Conservation (phyloP, 2,888 invertebrate genomes). For the Eumacrocentrus americanus region DNA sequence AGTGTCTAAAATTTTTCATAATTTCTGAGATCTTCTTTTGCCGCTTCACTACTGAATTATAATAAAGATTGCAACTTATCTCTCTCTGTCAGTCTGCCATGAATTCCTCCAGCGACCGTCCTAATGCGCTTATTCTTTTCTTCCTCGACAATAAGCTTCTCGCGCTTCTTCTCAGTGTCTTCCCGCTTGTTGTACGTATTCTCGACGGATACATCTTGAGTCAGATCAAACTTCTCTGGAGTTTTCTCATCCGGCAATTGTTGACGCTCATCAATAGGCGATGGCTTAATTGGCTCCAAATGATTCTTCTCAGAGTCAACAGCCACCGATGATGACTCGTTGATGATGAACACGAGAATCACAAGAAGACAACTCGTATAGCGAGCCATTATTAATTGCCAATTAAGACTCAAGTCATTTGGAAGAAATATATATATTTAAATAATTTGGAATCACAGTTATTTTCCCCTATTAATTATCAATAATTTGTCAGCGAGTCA, state of each 20-base stretch:
- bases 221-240: neutral
- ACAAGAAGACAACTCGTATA: slow-evolving; percentile 9
- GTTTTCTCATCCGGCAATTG: neutral
- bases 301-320: slow-evolving; percentile 30
- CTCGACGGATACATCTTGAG: slow-evolving; percentile 20
- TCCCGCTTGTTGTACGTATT: slow-evolving; percentile 17
- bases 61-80: slow-evolving; percentile 38
- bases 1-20: no score
- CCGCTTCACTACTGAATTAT: no score
- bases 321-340: slow-evolving; percentile 25
- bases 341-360: slow-evolving; percentile 28
- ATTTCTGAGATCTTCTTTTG: no score
- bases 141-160: slow-evolving; percentile 25
- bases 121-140: slow-evolving; percentile 42
- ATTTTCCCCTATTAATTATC: neutral
- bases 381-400: slow-evolving; percentile 20
- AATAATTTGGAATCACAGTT: neutral
- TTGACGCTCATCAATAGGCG: slow-evolving; percentile 30
- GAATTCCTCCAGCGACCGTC: slow-evolving; percentile 24
- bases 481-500: neutral
- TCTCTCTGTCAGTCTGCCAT: slow-evolving; percentile 25
- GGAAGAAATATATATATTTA: slow-evolving; percentile 13
- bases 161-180: slow-evolving; percentile 26
- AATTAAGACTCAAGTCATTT: slow-evolving; percentile 36
- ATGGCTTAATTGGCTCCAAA: slow-evolving; percentile 34